Percentiles rank a stretch among this genome's conserved stretches.
phyloP scores from a whole-genome alignment of 37 sponge, comb jelly and placozoan species.

The Chondrosia reniformis region DNA sequence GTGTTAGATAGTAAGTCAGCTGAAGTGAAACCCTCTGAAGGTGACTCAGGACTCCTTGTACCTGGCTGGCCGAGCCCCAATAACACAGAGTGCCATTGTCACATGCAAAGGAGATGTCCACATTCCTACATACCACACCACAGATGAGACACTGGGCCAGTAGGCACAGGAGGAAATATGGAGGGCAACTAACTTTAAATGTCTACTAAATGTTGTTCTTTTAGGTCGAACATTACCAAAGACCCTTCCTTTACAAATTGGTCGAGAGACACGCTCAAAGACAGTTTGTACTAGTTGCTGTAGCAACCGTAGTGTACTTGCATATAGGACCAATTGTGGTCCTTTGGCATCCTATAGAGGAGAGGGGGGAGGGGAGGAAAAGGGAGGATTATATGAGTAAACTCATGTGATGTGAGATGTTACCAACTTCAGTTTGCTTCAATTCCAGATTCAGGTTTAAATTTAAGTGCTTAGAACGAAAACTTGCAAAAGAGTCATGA shows the following conservation, averaged over 20 bases:
- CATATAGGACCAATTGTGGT: slow-evolving; percentile 65
- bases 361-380: not conserved
- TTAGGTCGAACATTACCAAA: slow-evolving; percentile 47
- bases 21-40: slow-evolving; percentile 23
- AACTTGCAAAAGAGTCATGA: slow-evolving; percentile 73
- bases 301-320: slow-evolving; percentile 86
- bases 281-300: slow-evolving; percentile 57
- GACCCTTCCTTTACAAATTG: slow-evolving; percentile 72
- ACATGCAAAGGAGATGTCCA: slow-evolving; percentile 45
- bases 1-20: slow-evolving; percentile 30
- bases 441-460: slow-evolving; percentile 48
- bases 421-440: too few relatives aligned
- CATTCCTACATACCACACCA: slow-evolving; percentile 15
- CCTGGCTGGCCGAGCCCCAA: slow-evolving; percentile 70
- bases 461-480: slow-evolving; percentile 75
- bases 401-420: too few relatives aligned
- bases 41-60: slow-evolving; percentile 55
- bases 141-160: not conserved
- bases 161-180: not conserved
- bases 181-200: slow-evolving; percentile 48
- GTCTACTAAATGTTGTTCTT: slow-evolving; percentile 55
- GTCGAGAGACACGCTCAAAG: slow-evolving; percentile 56
- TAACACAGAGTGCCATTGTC: slow-evolving; percentile 39
- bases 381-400: too few relatives aligned
- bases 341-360: slow-evolving; percentile 12